Evolutionary conservation across 2,113 vertebrate species (phyloP), one percentile per base, ranked within the genome.

Genomic region (Synchiropus splendidus): DNA sequence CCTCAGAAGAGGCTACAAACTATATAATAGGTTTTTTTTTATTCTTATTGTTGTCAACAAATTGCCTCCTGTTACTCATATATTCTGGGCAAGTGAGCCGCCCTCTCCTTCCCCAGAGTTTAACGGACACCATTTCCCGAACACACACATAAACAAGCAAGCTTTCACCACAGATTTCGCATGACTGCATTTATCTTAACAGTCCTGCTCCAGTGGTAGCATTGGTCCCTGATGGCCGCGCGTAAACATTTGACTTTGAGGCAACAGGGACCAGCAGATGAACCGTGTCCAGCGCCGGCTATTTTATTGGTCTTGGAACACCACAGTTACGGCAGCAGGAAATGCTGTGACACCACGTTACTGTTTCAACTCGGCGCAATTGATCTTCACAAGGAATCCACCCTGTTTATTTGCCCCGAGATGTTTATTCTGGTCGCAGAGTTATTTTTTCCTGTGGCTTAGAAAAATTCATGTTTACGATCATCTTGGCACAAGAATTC

Each of bases 301-400:
- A 67, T 70, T 71, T 48, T 54, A 45, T 62, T 76, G 62, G 48
- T 68, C 54, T 8, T 27, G 15, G 47, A 62, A 38, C 54, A 52
- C 58, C 40, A 55, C 38, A 38, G 63, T 33, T 39, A 39, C 48
- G 18, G 39, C 42, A 47, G 17, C 50, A 47, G 47, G 50, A 56
- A 32, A 48, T 45, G 31, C 35, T 43, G 38, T 68, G 58, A 74
- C 51, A 50, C 9, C 38, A 51, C 54, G 63, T 61, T 68, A 67
- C 62, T 1, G 27, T 59, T 78, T 62, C 51, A 49, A 44, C 57
- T 49, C 51, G 27, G 59, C 63, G 48, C 21, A 46, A 36, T 58
- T 73, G 71, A 75, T 70, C 73, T 77, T 76, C 70, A 49, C 48
- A 39, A 33, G 37, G 39, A 67, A 48, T 55, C 31, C 17, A 44